Evolutionary conservation across 2,888 invertebrate species (phyloP).

Genomic region (Cantharis rufa): DNA sequence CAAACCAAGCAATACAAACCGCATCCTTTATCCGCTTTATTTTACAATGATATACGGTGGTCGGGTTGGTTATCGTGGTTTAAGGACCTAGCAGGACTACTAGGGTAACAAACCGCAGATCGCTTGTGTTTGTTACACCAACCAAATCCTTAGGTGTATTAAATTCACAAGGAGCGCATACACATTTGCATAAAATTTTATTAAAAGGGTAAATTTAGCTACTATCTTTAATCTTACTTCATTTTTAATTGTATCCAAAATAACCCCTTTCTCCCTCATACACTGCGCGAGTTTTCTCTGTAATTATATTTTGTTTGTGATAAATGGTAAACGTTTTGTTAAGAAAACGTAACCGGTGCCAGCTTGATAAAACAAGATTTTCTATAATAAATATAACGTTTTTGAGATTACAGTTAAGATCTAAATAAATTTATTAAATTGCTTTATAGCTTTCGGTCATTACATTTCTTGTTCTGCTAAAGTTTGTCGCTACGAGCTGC

Average conservation of each 20-base stretch:
- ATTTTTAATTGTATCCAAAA: conserved; percentile 5
- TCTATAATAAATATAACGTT: conserved; percentile 7
- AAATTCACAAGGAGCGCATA: conserved; percentile 27
- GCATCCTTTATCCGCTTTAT: conserved; percentile 28
- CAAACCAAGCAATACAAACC: conserved; percentile 22
- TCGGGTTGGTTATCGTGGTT: conserved; percentile 31
- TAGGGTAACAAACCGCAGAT: conserved; percentile 31
- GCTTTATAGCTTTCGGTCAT: conserved; percentile 36
- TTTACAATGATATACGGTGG: conserved; percentile 32
- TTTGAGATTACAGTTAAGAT: conserved; percentile 32
- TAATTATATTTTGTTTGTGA: neutral
- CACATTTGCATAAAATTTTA: conserved; percentile 28
- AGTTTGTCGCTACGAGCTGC: conserved; percentile 21
- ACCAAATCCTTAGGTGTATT: conserved; percentile 32
- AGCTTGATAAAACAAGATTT: conserved; percentile 14
- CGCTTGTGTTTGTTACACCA: conserved; percentile 31
- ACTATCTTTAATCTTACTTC: conserved; percentile 21
- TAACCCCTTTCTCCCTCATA: neutral
- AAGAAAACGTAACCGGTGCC: conserved; percentile 5
- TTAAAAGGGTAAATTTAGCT: conserved; percentile 20
- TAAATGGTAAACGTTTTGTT: neutral
- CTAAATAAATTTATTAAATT: conserved; percentile 38
- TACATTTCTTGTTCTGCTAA: conserved; percentile 31
- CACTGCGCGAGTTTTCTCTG: neutral
- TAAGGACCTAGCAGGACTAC: conserved; percentile 29